Base-by-base conservation (phyloP, 2,797 vertebrate species). In the Dallia pectoralis region DNA sequence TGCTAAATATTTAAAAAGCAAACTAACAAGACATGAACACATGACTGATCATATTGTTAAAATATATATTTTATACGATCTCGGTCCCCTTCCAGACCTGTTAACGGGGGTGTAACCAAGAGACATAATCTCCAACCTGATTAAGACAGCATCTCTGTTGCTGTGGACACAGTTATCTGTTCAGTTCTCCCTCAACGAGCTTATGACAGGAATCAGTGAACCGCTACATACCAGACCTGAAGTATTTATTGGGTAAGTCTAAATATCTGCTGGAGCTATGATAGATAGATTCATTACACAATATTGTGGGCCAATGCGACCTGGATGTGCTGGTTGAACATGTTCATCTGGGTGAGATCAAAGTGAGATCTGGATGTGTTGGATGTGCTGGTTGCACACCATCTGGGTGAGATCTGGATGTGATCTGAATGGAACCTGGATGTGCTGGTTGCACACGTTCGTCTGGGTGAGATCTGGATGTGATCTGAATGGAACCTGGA, bases 231-330 rank as follows among this genome's bases (percentile, higher is more conserved):
- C 65, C 36, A 40, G 5, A 9, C 40, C 11, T 44, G 40, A 44
- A 74, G 74, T 67, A 80, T 87, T 80, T 47, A n/a, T 11, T 22
- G 36, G 92, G 93, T 93, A 69, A 93, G 91, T 88, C 61, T 67
- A 56, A 78, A 72, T 53, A 53, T 32, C 2, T 7, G 62, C 30
- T 32, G 25, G 25, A 25, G 5, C 25, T n/a, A 25, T 56, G 3
- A 56, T 56, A n/a, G 25, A 27, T 14, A 27, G 2, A 59, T 59
- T 19, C 25, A 51, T 19, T 16, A 51, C 48, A 19, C 19, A n/a
- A n/a, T n/a, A n/a, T n/a, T n/a, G n/a, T n/a, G n/a, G n/a, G n/a
- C n/a, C n/a, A n/a, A n/a, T n/a, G n/a, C n/a, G n/a, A n/a, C n/a
- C n/a, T n/a, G n/a, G n/a, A n/a, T n/a, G n/a, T n/a, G n/a, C n/a